Conservation (phyloP, 2,888 invertebrate genomes). For the Spialia ferax region DNA sequence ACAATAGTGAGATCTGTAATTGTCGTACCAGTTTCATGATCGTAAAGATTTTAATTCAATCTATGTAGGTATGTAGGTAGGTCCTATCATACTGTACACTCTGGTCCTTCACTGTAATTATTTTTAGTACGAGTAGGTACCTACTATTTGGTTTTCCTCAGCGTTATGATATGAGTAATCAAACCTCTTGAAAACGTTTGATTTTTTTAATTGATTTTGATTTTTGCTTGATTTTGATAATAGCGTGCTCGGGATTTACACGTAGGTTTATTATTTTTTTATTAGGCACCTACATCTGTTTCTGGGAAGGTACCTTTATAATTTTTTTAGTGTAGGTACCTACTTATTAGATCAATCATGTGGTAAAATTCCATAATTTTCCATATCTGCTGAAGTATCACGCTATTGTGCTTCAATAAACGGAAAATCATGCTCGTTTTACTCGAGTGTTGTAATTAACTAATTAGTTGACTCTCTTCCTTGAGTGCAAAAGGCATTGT, state of each 20-base stretch:
- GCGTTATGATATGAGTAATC: too few species aligned
- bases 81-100: too few species aligned
- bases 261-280: too few species aligned
- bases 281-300: too few species aligned
- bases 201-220: too few species aligned
- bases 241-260: too few species aligned
- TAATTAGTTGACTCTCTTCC: not conserved
- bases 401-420: conserved; percentile 48
- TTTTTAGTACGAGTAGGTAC: too few species aligned
- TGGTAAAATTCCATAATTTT: conserved; percentile 1
- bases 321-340: not conserved
- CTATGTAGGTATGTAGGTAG: too few species aligned
- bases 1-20: not conserved
- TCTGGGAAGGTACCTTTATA: too few species aligned
- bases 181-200: too few species aligned
- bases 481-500: not conserved
- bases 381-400: conserved; percentile 7
- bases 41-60: conserved; percentile 53
- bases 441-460: conserved; percentile 39
- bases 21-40: conserved; percentile 42
- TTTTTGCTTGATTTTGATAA: too few species aligned
- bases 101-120: conserved; percentile 53
- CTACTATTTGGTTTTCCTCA: too few species aligned
- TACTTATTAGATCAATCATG: not conserved
- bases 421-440: conserved; percentile 49